phyloP scores from a whole-genome alignment of 2,113 vertebrate species.

The Sapajus apella region DNA sequence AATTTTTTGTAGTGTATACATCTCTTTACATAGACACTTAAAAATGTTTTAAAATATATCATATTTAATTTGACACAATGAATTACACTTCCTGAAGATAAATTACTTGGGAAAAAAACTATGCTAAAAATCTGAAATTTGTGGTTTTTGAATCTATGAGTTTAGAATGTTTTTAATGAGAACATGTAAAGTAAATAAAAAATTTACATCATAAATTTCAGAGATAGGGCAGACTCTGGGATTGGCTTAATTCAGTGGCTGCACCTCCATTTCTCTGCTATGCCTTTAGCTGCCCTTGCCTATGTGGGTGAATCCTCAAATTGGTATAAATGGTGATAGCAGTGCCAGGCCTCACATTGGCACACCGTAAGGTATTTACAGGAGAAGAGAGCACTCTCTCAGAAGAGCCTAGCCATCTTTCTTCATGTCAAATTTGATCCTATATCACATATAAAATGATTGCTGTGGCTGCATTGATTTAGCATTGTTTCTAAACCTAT shows the following conservation, averaged over 20 bases:
- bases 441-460: background rate
- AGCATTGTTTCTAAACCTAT: background rate
- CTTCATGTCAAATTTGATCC: background rate
- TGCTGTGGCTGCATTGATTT: background rate
- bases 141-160: background rate
- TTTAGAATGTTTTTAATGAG: background rate
- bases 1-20: background rate
- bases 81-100: background rate
- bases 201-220: background rate
- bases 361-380: background rate
- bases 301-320: background rate
- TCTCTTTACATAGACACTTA: background rate
- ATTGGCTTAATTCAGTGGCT: background rate
- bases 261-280: background rate
- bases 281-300: background rate
- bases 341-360: background rate
- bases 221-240: background rate
- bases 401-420: background rate
- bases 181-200: background rate
- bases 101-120: background rate
- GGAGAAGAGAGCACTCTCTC: background rate
- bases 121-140: background rate
- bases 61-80: background rate
- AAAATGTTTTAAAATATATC: slow-evolving; percentile 4
- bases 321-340: background rate